A percentile compares a stretch with the other conserved stretches of the same genome.
Conservation (phyloP, 2,113 vertebrate genomes). For the Perca flavescens region DNA sequence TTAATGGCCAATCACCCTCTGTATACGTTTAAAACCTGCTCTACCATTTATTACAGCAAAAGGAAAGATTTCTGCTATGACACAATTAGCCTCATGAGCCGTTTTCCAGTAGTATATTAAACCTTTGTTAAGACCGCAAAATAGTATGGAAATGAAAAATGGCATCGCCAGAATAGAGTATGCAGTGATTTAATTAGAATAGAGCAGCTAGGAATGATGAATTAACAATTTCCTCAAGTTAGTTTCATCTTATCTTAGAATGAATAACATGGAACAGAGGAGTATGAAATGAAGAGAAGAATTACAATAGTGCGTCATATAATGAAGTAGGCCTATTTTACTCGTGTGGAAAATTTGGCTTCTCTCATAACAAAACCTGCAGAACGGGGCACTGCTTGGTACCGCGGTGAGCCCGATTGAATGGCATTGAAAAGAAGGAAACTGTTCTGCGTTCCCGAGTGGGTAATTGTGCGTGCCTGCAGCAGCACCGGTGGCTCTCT, state of each 20-base stretch:
- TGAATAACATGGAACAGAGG: slow-evolving; percentile 32
- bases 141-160: slow-evolving; percentile 27
- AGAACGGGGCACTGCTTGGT: slow-evolving; percentile 12
- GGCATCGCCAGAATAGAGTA: slow-evolving; percentile 32
- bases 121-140: slow-evolving; percentile 40
- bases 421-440: slow-evolving; percentile 47
- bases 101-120: slow-evolving; percentile 22
- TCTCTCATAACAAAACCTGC: neutral
- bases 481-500: slow-evolving; percentile 37
- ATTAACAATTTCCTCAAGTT: slow-evolving; percentile 63
- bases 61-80: neutral
- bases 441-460: slow-evolving; percentile 39
- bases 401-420: slow-evolving; percentile 42
- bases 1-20: slow-evolving; percentile 7
- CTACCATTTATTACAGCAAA: slow-evolving; percentile 5
- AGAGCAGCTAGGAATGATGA: slow-evolving; percentile 47
- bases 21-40: neutral
- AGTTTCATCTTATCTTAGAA: slow-evolving; percentile 54
- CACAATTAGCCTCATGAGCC: slow-evolving; percentile 24
- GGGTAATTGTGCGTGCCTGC: slow-evolving; percentile 44
- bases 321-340: slow-evolving; percentile 41
- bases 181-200: slow-evolving; percentile 62
- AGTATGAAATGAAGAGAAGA: slow-evolving; percentile 34
- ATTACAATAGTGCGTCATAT: slow-evolving; percentile 8
- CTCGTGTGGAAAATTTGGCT: slow-evolving; percentile 27